phyloP scores from a whole-genome alignment of 2,113 vertebrate genomes.

The Oreochromis spilurus region DNA sequence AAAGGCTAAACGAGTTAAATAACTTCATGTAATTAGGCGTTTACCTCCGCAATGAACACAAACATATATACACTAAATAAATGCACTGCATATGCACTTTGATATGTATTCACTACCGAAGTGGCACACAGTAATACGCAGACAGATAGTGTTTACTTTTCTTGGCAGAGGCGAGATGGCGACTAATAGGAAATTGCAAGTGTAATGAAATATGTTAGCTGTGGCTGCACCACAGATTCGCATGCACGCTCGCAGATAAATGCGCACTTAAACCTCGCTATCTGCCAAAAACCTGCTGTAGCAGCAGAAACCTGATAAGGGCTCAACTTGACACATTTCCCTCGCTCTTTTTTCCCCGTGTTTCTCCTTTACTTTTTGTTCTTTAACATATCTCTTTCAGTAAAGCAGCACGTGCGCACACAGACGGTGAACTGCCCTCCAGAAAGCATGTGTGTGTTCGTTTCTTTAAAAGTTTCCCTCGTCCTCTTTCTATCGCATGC shows the following conservation, averaged over 20 bases:
- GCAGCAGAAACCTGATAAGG: conserved; percentile 40
- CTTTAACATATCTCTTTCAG: conserved; percentile 2
- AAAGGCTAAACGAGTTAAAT: neutral
- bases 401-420: neutral
- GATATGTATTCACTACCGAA: neutral
- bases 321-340: conserved; percentile 32
- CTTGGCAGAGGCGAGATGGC: neutral
- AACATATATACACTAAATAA: neutral
- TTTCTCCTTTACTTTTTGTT: neutral
- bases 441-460: neutral
- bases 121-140: neutral
- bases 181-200: neutral
- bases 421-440: neutral
- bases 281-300: conserved; percentile 39
- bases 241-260: neutral
- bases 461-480: neutral
- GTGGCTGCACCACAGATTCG: neutral
- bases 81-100: neutral
- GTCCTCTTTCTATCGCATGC: neutral
- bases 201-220: neutral
- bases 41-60: neutral
- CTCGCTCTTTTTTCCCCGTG: neutral
- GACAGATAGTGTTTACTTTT: neutral
- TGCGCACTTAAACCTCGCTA: neutral
- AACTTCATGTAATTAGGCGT: neutral